Conservation (phyloP, 2,797 vertebrate genomes). For the Pygocentrus nattereri region DNA sequence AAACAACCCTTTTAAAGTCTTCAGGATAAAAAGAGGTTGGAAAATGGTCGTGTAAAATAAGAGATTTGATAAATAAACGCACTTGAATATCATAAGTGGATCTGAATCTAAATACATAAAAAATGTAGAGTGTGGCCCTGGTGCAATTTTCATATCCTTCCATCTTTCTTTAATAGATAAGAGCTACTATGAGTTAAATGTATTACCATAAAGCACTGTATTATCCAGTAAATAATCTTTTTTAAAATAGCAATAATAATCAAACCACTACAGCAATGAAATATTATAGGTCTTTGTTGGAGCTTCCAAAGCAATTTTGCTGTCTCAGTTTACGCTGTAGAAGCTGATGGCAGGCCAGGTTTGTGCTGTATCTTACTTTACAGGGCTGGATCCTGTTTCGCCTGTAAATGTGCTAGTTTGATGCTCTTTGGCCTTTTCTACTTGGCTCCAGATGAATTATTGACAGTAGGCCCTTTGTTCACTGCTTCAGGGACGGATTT, state of each 20-base stretch:
- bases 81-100: background rate
- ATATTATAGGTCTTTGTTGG: background rate
- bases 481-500: slow-evolving; percentile 73
- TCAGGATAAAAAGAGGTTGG: too few relatives aligned
- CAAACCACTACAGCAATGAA: too few relatives aligned
- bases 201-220: background rate
- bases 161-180: background rate
- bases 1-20: too few relatives aligned
- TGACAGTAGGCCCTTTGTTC: slow-evolving; percentile 64
- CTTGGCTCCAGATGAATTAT: slow-evolving; percentile 64
- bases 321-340: background rate
- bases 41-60: too few relatives aligned
- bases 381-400: slow-evolving; percentile 45
- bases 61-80: too few relatives aligned
- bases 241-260: too few relatives aligned
- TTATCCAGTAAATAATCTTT: too few relatives aligned
- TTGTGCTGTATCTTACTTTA: slow-evolving; percentile 6
- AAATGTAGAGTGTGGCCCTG: background rate
- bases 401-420: slow-evolving; percentile 42
- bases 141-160: background rate
- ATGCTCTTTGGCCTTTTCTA: slow-evolving; percentile 45
- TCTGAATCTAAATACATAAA: background rate
- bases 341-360: background rate
- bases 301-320: background rate
- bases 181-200: background rate